phyloP scores from a whole-genome alignment of 1,140 invertebrate species.

The Tenebrio molitor region DNA sequence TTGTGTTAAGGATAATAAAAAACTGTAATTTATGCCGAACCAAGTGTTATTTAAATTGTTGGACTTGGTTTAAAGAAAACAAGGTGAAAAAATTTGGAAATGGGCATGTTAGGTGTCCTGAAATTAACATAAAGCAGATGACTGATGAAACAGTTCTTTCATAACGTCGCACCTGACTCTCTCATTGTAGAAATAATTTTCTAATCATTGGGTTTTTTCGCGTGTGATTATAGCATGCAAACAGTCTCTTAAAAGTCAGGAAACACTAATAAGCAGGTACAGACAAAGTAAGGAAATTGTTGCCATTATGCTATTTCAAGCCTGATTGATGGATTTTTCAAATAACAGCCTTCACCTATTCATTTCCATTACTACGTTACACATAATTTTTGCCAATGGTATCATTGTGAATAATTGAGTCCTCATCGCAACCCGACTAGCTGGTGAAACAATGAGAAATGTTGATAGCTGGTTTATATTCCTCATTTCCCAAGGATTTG shows the following conservation, averaged over 20 bases:
- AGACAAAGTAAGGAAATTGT: slow-evolving; percentile 14
- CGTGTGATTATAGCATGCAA: slow-evolving; percentile 4
- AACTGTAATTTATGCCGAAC: too few species aligned
- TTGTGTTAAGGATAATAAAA: too few species aligned
- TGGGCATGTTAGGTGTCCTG: too few species aligned
- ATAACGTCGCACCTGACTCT: too few species aligned
- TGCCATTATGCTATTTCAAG: slow-evolving; percentile 16
- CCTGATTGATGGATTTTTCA: slow-evolving; percentile 14
- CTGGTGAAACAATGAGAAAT: slow-evolving; percentile 5
- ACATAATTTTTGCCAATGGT: not conserved
- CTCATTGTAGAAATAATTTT: too few species aligned
- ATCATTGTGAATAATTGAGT: not conserved
- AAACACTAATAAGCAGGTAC: slow-evolving; percentile 16
- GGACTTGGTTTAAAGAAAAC: too few species aligned
- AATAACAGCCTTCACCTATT: slow-evolving; percentile 12
- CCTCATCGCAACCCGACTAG: not conserved
- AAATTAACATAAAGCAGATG: too few species aligned
- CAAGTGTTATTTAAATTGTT: too few species aligned
- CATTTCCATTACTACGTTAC: not conserved
- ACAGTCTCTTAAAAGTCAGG: slow-evolving; percentile 21
- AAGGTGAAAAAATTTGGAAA: too few species aligned
- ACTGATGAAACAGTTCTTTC: too few species aligned
- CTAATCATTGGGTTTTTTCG: too few species aligned
- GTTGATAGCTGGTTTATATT: slow-evolving; percentile 12
- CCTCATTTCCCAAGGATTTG: slow-evolving; percentile 18